Percentiles rank a stretch among this genome's conserved stretches.
Evolutionary conservation across 2,888 invertebrate species (phyloP).

Genomic region (Synergus gifuensis): DNA sequence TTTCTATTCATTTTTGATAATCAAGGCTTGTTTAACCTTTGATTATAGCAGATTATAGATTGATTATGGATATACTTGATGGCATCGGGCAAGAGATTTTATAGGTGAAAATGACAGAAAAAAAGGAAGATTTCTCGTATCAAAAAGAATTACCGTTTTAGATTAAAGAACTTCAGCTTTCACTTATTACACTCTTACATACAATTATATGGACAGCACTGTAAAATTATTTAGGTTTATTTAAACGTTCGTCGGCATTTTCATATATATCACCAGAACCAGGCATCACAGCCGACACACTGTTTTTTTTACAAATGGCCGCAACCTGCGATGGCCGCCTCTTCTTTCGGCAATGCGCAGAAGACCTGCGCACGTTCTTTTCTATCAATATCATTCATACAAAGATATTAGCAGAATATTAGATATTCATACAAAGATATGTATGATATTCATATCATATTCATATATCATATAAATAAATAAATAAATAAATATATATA

Average conservation of each 20-base stretch:
- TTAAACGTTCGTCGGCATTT: conserved; percentile 32
- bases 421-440: too few relatives aligned
- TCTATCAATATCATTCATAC: conserved; percentile 4
- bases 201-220: background rate
- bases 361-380: conserved; percentile 17
- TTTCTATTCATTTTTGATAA: background rate
- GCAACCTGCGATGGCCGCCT: background rate
- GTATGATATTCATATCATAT: too few relatives aligned
- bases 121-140: background rate
- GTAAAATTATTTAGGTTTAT: conserved; percentile 14
- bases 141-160: background rate
- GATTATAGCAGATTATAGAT: too few relatives aligned
- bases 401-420: too few relatives aligned
- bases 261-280: background rate
- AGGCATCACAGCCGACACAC: background rate
- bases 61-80: background rate
- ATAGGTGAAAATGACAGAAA: background rate
- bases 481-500: too few relatives aligned
- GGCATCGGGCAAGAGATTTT: background rate
- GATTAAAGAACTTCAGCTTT: background rate
- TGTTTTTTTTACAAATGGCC: conserved; percentile 31
- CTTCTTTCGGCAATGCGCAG: conserved; percentile 25
- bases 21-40: background rate
- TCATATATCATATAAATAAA: too few relatives aligned
- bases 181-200: background rate